A percentile compares a stretch with the other conserved stretches of the same genome.
Conservation (phyloP, 1,140 invertebrate genomes). For the Achatina immaculata region DNA sequence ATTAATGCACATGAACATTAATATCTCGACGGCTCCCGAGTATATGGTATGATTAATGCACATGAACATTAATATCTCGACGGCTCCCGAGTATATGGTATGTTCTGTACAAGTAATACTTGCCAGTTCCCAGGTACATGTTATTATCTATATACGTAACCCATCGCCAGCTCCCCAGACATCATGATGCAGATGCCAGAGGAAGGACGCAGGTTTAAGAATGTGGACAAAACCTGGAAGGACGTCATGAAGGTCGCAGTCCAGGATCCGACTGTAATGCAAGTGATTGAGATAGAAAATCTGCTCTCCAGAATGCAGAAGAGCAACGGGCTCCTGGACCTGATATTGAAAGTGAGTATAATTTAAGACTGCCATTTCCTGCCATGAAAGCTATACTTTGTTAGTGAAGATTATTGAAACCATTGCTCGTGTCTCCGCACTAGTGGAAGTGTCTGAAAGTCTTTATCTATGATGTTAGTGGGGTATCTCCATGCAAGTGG, state of each 20-base stretch:
- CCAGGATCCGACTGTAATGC: constrained; percentile 82
- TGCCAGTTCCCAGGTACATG: no score
- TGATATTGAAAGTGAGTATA: constrained; percentile 83
- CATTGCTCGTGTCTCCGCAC: no score
- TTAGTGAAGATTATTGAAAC: not conserved
- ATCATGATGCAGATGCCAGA: constrained; percentile 94
- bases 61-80: no score
- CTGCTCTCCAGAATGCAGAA: constrained; percentile 90
- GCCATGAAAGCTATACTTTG: not conserved
- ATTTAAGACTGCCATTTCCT: not conserved
- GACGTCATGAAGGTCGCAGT: constrained; percentile 90
- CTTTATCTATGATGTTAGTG: no score
- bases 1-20: no score
- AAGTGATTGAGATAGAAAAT: constrained; percentile 81
- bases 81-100: no score
- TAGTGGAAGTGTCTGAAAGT: no score
- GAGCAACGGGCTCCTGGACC: constrained; percentile 85
- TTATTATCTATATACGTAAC: no score
- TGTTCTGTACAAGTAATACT: no score
- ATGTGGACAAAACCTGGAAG: constrained; percentile 92
- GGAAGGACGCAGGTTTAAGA: constrained; percentile 82
- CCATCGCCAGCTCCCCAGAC: constrained; percentile 84
- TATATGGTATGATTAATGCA: no score
- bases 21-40: no score
- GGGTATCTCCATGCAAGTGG: no score